A percentile compares a stretch with the other conserved stretches of the same genome.
phyloP scores from a whole-genome alignment of 1,140 invertebrate species.

The Zaprionus tsacasi region DNA sequence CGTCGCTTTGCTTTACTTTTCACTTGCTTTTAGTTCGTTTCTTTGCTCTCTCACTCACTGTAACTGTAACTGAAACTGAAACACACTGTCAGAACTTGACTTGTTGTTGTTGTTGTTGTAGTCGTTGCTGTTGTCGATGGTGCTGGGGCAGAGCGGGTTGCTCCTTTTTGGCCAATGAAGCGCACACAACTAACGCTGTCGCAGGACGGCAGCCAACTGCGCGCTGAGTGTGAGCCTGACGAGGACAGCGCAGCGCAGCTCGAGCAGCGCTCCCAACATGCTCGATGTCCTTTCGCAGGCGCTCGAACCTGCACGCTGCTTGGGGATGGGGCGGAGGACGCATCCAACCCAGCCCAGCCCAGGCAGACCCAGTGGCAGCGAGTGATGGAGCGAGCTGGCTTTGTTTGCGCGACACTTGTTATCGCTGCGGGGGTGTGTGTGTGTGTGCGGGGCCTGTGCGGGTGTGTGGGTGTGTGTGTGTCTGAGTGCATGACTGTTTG shows the following conservation, averaged over 20 bases:
- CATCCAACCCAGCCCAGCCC: background rate
- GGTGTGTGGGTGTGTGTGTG: conserved; percentile 6
- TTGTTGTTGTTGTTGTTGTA: conserved; percentile 1
- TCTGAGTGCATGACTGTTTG: background rate
- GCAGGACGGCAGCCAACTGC: conserved; percentile 79
- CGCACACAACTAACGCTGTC: conserved; percentile 78
- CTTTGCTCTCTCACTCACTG: background rate
- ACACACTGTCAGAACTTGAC: background rate
- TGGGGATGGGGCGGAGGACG: background rate
- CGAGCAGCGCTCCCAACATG: conserved; percentile 44
- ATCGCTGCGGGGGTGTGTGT: conserved; percentile 43
- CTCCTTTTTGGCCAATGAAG: conserved; percentile 31
- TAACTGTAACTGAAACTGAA: background rate
- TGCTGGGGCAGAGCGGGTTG: background rate
- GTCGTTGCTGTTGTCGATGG: background rate
- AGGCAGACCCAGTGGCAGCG: background rate
- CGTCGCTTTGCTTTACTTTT: conserved; percentile 5
- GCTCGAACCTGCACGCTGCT: conserved; percentile 21
- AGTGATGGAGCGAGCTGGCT: conserved; percentile 22
- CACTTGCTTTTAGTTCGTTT: conserved; percentile 19
- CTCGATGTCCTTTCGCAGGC: conserved; percentile 37
- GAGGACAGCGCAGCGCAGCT: conserved; percentile 20
- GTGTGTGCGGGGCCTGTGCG: background rate
- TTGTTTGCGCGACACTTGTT: conserved; percentile 78
- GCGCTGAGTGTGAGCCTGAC: conserved; percentile 47